Conservation (phyloP, 2,888 invertebrate species). For the Pimpla rufipes region DNA sequence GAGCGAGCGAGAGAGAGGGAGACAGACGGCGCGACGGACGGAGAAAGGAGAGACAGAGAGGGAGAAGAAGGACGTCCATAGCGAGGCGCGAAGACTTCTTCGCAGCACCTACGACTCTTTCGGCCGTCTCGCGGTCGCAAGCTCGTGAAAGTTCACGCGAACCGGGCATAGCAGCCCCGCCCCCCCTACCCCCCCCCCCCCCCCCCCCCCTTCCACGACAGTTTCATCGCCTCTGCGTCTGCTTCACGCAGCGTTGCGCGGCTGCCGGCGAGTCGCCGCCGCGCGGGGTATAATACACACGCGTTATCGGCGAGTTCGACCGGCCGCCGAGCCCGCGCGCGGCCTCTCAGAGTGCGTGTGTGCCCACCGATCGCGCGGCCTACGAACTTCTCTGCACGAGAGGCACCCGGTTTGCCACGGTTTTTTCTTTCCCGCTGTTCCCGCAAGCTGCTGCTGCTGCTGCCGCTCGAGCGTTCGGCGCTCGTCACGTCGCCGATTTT, state of each 20-base stretch:
- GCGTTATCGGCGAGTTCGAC: constrained; percentile 49
- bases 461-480: not conserved
- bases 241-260: not conserved
- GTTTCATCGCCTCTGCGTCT: constrained; percentile 10
- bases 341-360: constrained; percentile 1
- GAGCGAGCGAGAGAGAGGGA: not conserved
- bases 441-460: not conserved
- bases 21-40: not conserved
- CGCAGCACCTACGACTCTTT: constrained; percentile 23
- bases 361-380: not conserved
- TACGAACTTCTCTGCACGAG: not conserved
- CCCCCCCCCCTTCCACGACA: not conserved
- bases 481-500: not conserved
- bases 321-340: constrained; percentile 26
- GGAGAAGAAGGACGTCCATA: not conserved
- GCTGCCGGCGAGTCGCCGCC: constrained; percentile 15
- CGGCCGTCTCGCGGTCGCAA: constrained; percentile 30
- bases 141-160: constrained; percentile 64
- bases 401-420: not conserved
- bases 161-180: constrained; percentile 27
- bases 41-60: not conserved
- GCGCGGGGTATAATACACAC: constrained; percentile 18
- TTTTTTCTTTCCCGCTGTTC: not conserved
- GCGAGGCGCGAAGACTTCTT: constrained; percentile 23
- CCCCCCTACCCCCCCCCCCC: not conserved